A percentile compares a stretch with the other conserved stretches of the same genome.
Evolutionary conservation across 2,888 invertebrate species (phyloP).

Genomic region (Cephonodes hylas): DNA sequence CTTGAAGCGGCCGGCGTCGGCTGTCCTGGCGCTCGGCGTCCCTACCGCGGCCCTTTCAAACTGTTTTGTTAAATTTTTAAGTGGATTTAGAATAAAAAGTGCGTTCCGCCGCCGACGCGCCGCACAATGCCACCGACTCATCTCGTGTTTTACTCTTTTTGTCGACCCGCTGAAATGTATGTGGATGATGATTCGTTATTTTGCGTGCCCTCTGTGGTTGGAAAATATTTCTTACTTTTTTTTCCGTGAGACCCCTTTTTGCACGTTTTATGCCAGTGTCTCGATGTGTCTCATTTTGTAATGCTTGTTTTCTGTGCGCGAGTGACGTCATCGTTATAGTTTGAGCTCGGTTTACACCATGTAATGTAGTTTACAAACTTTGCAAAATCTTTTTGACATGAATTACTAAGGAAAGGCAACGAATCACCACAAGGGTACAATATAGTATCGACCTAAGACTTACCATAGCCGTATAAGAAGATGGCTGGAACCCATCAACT

Average conservation of each 20-base stretch:
- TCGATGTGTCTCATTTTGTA: conserved; percentile 9
- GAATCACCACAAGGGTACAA: no score
- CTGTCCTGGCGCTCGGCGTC: background rate
- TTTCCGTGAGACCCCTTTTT: conserved; percentile 2
- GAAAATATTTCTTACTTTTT: background rate
- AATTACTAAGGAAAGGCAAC: background rate
- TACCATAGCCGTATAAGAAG: no score
- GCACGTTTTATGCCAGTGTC: background rate
- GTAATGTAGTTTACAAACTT: background rate
- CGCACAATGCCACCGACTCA: conserved; percentile 11
- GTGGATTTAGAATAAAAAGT: conserved; percentile 29
- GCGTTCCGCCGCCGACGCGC: conserved; percentile 9
- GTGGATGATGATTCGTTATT: conserved; percentile 9
- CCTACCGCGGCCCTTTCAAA: conserved; percentile 6
- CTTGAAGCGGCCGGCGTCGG: background rate
- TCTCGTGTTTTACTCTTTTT: conserved; percentile 4
- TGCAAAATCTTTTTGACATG: background rate
- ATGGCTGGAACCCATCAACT: no score
- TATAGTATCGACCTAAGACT: no score
- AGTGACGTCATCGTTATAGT: background rate
- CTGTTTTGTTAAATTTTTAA: conserved; percentile 24
- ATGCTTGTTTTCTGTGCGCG: background rate
- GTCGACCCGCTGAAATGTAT: background rate
- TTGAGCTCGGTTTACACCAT: background rate
- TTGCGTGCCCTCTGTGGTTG: background rate